Percentiles rank a stretch among this genome's conserved stretches.
phyloP scores from a whole-genome alignment of 2,113 vertebrate species.

The Menura novaehollandiae region DNA sequence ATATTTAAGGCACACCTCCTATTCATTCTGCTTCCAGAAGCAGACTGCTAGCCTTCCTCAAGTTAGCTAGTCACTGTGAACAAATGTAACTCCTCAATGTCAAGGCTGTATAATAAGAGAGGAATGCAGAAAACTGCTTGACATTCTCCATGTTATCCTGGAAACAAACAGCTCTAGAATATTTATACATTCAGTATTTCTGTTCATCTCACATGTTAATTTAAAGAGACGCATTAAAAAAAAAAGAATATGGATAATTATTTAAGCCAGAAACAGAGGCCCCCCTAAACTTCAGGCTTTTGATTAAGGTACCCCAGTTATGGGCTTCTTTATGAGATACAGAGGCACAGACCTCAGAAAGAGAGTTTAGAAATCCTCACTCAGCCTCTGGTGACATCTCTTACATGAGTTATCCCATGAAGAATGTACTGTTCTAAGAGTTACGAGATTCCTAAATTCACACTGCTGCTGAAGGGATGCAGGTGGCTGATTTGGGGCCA shows the following conservation, averaged over 20 bases:
- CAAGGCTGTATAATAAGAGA: background rate
- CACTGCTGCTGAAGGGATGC: background rate
- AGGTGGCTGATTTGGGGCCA: background rate
- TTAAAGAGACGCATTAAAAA: background rate
- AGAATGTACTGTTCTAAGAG: background rate
- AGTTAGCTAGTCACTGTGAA: background rate
- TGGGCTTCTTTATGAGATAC: background rate
- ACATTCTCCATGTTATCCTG: background rate
- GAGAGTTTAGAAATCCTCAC: background rate
- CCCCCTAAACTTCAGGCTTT: background rate
- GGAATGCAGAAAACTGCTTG: background rate
- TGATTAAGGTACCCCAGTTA: background rate
- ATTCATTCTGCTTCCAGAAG: background rate
- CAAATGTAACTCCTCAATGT: background rate
- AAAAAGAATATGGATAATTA: background rate
- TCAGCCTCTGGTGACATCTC: background rate
- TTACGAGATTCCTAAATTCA: background rate
- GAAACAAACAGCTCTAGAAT: background rate
- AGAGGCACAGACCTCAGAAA: background rate
- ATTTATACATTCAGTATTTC: background rate
- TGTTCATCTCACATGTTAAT: background rate
- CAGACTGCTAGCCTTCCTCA: background rate
- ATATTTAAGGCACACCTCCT: background rate
- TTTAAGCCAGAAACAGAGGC: background rate
- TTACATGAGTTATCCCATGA: too few species aligned